These are phyloP conservation scores for Tympanuchus pallidicinctus DNA, from an alignment of 2,113 vertebrate species.

Conservation along the genomic window DNA sequence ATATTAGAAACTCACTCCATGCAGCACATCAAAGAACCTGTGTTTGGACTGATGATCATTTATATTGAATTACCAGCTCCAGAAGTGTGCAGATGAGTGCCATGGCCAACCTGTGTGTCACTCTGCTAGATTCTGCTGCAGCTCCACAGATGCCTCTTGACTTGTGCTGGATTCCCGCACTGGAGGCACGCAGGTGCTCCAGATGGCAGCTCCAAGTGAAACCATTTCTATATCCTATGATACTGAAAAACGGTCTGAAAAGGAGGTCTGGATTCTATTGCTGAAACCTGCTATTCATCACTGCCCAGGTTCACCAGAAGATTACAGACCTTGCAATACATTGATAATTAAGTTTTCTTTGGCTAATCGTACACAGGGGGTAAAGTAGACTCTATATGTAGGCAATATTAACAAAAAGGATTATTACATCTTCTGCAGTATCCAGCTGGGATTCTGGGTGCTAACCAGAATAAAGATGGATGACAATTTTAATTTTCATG, in stretches of 20 bases:
- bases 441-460: constrained; percentile 40
- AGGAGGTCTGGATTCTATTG: background rate
- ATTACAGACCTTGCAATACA: background rate
- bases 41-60: background rate
- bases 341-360: background rate
- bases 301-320: background rate
- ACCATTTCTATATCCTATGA: constrained; percentile 3
- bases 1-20: background rate
- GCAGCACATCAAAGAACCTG: background rate
- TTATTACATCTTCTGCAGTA: constrained; percentile 58
- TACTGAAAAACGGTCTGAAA: constrained; percentile 20
- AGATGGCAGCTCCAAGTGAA: constrained; percentile 15
- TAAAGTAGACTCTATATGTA: constrained; percentile 16
- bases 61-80: background rate
- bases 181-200: background rate
- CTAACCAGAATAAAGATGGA: constrained; percentile 61
- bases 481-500: constrained; percentile 30
- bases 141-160: background rate
- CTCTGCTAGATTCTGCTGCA: background rate
- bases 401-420: constrained; percentile 56
- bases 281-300: background rate
- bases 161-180: background rate
- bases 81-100: background rate
- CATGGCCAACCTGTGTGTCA: background rate
- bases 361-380: constrained; percentile 11